A percentile compares a stretch with the other conserved stretches of the same genome.
Conservation (phyloP, 2,113 vertebrate species). For the Chelonoidis abingdonii region DNA sequence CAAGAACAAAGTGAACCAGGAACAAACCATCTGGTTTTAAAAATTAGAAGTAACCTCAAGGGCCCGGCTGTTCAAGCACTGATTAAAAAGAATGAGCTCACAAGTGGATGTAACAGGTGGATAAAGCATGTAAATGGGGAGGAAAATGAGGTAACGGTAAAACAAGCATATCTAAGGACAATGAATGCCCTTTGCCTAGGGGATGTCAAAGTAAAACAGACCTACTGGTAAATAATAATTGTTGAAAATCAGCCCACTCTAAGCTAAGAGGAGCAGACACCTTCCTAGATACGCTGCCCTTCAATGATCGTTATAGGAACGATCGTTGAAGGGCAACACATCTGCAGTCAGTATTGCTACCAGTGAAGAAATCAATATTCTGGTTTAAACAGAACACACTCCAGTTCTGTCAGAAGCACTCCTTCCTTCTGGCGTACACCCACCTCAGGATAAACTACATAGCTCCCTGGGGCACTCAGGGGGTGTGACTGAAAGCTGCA, state of each 20-base stretch:
- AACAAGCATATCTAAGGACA: background rate
- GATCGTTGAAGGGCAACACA: too few relatives aligned
- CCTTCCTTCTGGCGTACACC: too few relatives aligned
- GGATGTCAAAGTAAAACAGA: background rate
- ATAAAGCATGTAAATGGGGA: background rate
- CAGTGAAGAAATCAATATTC: background rate
- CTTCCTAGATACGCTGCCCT: background rate
- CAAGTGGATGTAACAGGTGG: background rate
- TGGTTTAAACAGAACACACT: too few relatives aligned
- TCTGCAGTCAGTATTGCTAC: too few relatives aligned
- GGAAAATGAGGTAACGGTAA: background rate
- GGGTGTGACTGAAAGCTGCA: background rate
- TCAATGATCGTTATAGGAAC: too few relatives aligned
- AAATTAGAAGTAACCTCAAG: background rate
- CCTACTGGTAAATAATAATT: too few relatives aligned
- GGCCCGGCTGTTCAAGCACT: background rate
- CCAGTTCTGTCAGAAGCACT: too few relatives aligned
- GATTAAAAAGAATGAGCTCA: background rate
- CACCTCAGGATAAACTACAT: too few relatives aligned
- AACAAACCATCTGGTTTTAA: background rate
- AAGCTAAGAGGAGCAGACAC: background rate
- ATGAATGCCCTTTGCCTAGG: background rate
- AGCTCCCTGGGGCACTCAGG: too few relatives aligned
- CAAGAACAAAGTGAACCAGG: fast-evolving
- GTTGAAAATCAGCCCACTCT: background rate